Evolutionary conservation across 2,113 vertebrate species (phyloP).

Genomic region (Chionodraco myersi): DNA sequence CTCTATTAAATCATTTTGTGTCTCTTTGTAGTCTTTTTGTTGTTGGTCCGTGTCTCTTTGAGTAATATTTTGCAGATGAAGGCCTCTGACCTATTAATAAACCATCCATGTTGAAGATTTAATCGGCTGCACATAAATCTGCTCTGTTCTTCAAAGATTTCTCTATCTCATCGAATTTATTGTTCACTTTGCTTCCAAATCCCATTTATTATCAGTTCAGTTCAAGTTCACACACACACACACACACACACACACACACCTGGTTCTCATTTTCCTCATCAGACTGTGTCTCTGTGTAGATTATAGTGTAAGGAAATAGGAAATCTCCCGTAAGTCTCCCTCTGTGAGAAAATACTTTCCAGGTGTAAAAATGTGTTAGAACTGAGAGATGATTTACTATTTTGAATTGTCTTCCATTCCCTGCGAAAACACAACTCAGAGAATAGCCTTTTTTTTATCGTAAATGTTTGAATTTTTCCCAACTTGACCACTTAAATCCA

Average conservation of each 20-base stretch:
- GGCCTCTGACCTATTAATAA: too few relatives aligned
- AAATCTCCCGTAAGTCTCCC: not conserved
- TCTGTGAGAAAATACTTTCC: not conserved
- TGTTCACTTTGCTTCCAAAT: conserved; percentile 9
- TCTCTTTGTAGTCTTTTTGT: too few relatives aligned
- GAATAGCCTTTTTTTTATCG: too few relatives aligned
- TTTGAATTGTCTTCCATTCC: too few relatives aligned
- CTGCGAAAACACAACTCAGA: too few relatives aligned
- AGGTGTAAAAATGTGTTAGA: conserved; percentile 1
- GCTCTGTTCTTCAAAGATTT: conserved; percentile 7
- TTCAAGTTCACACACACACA: conserved; percentile 11
- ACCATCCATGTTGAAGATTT: not conserved
- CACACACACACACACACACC: conserved; percentile 4
- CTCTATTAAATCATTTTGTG: too few relatives aligned
- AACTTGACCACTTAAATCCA: too few relatives aligned
- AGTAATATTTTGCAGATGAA: too few relatives aligned
- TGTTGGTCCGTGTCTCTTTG: too few relatives aligned
- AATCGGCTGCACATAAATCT: not conserved
- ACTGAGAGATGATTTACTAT: not conserved
- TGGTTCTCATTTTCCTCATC: conserved; percentile 27
- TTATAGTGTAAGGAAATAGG: not conserved
- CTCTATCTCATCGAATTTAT: conserved; percentile 4
- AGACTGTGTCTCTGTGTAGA: conserved; percentile 2
- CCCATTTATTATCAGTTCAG: conserved; percentile 12
- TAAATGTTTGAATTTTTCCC: too few relatives aligned